Evolutionary conservation across 2,797 vertebrate genomes (phyloP).

Genomic region (Lutjanus argentimaculatus): DNA sequence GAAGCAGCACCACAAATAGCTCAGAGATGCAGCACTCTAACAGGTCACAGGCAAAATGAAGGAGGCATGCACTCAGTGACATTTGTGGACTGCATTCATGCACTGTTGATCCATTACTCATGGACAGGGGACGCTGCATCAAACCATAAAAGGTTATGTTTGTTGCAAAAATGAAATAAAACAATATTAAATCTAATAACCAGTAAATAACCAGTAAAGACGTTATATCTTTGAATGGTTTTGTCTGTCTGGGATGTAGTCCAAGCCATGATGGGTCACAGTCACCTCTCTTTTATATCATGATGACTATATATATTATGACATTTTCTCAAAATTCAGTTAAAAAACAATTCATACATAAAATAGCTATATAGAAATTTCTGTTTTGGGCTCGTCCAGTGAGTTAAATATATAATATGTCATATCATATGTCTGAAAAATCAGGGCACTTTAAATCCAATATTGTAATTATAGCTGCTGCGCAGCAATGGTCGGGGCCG

Average conservation of each 20-base stretch:
- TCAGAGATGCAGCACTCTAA: conserved; percentile 47
- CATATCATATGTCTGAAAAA: conserved; percentile 15
- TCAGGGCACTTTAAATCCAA: conserved; percentile 4
- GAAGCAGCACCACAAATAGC: conserved; percentile 71
- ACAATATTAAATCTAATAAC: conserved; percentile 25
- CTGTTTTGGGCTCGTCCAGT: conserved; percentile 17
- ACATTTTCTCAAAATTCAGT: conserved; percentile 18
- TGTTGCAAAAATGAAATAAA: conserved; percentile 23
- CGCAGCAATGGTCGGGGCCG: too few relatives aligned
- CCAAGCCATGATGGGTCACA: conserved; percentile 12
- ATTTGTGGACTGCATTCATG: conserved; percentile 37
- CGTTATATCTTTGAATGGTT: conserved; percentile 13
- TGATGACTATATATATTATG: conserved; percentile 12
- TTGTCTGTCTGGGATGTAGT: conserved; percentile 21
- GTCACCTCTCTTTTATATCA: conserved; percentile 7
- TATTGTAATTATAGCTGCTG: too few relatives aligned
- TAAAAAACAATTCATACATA: conserved; percentile 20
- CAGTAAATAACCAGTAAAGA: conserved; percentile 5
- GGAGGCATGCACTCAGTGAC: conserved; percentile 39
- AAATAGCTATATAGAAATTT: conserved; percentile 6
- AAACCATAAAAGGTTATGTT: conserved; percentile 30
- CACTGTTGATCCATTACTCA: conserved; percentile 49
- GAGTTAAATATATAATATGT: conserved; percentile 8
- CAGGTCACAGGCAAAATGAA: conserved; percentile 66
- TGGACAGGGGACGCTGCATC: conserved; percentile 9